Evolutionary conservation across 2,797 vertebrate genomes (phyloP).

Genomic region (Cyclura pinguis): DNA sequence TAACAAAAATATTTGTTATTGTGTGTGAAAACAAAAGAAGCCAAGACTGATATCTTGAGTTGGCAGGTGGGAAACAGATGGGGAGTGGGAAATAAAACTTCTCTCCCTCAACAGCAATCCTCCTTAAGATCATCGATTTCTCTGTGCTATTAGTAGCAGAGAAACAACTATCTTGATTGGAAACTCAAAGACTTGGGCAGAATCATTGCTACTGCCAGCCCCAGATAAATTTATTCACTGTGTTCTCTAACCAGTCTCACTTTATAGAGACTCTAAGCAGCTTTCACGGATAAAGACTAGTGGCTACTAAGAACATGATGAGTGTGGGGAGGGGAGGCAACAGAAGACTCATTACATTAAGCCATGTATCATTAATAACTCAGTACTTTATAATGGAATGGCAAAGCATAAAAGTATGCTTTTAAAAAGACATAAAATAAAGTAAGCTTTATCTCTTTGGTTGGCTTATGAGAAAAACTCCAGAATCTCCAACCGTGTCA

Average conservation of each 20-base stretch:
- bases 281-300: rapidly evolving
- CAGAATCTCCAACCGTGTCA: background rate
- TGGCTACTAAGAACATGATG: constrained; percentile 3
- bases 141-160: too few relatives aligned
- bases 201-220: background rate
- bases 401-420: background rate
- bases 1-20: too few relatives aligned
- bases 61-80: too few relatives aligned
- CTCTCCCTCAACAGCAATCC: too few relatives aligned
- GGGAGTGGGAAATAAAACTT: too few relatives aligned
- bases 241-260: background rate
- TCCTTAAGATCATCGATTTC: too few relatives aligned
- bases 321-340: constrained; percentile 25
- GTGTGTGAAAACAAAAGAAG: too few relatives aligned
- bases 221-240: background rate
- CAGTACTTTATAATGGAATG: constrained; percentile 9
- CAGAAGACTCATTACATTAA: constrained; percentile 42
- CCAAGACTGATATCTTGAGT: too few relatives aligned
- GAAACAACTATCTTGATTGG: too few relatives aligned
- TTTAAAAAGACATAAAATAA: constrained; percentile 25
- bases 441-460: background rate
- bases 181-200: background rate
- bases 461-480: background rate
- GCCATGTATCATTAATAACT: constrained; percentile 36
- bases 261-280: background rate